Evolutionary conservation across 23 tunicate species (phyloP).

Genomic region (Ciona savignyi): DNA sequence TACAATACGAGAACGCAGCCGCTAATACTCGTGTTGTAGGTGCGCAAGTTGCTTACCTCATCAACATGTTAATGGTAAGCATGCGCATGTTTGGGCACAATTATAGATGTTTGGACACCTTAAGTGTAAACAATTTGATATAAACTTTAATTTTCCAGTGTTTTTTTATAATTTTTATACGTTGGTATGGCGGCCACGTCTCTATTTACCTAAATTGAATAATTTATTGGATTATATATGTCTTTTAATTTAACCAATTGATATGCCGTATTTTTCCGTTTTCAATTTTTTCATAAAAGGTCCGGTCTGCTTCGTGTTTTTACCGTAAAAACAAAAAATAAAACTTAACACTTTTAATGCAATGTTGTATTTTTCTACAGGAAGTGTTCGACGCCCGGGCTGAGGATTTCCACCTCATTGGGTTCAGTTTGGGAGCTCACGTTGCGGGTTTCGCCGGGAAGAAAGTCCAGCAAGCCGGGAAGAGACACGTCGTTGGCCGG

Average conservation of each 20-base stretch:
- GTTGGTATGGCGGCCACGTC: too few species aligned
- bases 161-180: too few species aligned
- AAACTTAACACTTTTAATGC: too few species aligned
- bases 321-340: too few species aligned
- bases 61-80: conserved; percentile 62
- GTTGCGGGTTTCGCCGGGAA: conserved; percentile 96
- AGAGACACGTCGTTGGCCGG: conserved; percentile 38
- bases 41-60: conserved; percentile 55
- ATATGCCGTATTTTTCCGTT: too few species aligned
- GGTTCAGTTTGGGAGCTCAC: conserved; percentile 96
- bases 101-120: neutral
- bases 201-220: too few species aligned
- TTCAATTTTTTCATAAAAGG: too few species aligned
- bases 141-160: neutral
- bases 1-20: conserved; percentile 80
- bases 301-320: too few species aligned
- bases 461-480: conserved; percentile 29
- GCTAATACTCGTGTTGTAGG: conserved; percentile 82
- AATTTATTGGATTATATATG: too few species aligned
- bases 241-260: too few species aligned
- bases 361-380: conserved; percentile 29
- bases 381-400: conserved; percentile 30
- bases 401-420: conserved; percentile 71
- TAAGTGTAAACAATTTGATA: too few species aligned
- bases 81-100: neutral